Conservation (phyloP, 2,797 vertebrate species). For the Artibeus lituratus region DNA sequence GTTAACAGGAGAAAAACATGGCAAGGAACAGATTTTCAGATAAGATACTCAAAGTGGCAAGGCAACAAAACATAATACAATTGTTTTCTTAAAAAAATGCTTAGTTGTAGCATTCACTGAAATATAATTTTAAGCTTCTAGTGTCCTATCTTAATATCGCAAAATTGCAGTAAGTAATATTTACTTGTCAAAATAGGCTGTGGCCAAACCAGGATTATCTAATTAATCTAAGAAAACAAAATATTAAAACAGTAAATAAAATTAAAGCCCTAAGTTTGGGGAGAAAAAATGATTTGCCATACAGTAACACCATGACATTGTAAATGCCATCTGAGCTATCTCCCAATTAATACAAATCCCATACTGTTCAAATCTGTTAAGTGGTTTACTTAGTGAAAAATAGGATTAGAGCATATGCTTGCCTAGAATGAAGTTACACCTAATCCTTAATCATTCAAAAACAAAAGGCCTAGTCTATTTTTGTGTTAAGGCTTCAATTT, state of each 20-base stretch:
- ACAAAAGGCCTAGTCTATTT: neutral
- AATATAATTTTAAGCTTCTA: constrained; percentile 73
- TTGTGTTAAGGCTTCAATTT: constrained; percentile 72
- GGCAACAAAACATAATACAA: constrained; percentile 82
- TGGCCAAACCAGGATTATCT: constrained; percentile 63
- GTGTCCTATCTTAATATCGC: constrained; percentile 72
- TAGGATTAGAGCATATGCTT: constrained; percentile 24
- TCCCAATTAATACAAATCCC: constrained; percentile 43
- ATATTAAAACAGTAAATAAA: constrained; percentile 60
- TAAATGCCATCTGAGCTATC: constrained; percentile 58
- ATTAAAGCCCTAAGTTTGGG: constrained; percentile 52
- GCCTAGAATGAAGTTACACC: constrained; percentile 35
- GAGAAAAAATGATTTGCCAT: constrained; percentile 12
- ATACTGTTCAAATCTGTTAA: constrained; percentile 30
- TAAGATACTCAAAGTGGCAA: constrained; percentile 88
- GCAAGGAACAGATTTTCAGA: constrained; percentile 97
- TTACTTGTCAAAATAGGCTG: constrained; percentile 60
- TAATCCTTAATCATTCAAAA: constrained; percentile 38
- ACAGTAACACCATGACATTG: constrained; percentile 27
- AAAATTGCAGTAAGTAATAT: constrained; percentile 55
- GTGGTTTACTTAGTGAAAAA: constrained; percentile 35
- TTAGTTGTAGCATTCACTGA: constrained; percentile 76
- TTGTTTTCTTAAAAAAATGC: constrained; percentile 67
- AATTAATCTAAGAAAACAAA: constrained; percentile 59
- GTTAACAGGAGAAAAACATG: constrained; percentile 98